Percentiles rank a stretch among this genome's conserved stretches.
phyloP scores from a whole-genome alignment of 2,113 vertebrate genomes.

The Crotalus horridus region DNA sequence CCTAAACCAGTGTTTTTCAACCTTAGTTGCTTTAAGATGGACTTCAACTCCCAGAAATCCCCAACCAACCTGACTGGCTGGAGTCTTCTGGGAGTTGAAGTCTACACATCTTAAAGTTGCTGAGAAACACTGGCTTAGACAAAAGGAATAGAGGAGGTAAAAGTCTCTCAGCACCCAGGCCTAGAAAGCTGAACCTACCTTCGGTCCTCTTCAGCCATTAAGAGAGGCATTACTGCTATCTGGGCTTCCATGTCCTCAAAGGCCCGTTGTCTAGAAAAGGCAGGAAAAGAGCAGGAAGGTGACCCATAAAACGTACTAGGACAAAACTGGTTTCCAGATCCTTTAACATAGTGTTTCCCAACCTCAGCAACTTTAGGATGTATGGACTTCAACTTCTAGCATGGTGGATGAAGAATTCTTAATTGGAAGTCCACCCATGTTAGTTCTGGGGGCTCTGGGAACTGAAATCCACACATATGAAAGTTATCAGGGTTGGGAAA shows the following conservation, averaged over 20 bases:
- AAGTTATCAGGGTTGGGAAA: too few relatives aligned
- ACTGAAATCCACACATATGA: neutral
- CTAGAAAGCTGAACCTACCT: conserved; percentile 64
- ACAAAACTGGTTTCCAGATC: neutral
- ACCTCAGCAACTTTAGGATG: neutral
- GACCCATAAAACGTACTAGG: neutral
- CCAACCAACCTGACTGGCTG: neutral
- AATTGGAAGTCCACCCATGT: neutral
- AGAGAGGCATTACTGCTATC: conserved; percentile 78
- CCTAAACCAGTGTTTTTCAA: neutral
- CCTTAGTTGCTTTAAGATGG: neutral
- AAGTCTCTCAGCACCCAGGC: neutral
- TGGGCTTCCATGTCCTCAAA: conserved; percentile 85
- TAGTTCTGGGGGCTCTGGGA: neutral
- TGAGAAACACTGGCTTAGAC: neutral
- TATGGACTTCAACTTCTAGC: neutral
- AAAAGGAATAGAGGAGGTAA: neutral
- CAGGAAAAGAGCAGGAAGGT: neutral
- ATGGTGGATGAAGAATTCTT: neutral
- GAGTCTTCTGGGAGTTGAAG: neutral
- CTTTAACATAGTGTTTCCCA: neutral
- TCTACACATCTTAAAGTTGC: neutral
- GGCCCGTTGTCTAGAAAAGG: conserved; percentile 71
- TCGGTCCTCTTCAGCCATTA: conserved; percentile 84
- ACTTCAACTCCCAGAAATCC: neutral